Base-by-base conservation (phyloP, 2,113 vertebrate genomes). In the Pungitius pungitius region DNA sequence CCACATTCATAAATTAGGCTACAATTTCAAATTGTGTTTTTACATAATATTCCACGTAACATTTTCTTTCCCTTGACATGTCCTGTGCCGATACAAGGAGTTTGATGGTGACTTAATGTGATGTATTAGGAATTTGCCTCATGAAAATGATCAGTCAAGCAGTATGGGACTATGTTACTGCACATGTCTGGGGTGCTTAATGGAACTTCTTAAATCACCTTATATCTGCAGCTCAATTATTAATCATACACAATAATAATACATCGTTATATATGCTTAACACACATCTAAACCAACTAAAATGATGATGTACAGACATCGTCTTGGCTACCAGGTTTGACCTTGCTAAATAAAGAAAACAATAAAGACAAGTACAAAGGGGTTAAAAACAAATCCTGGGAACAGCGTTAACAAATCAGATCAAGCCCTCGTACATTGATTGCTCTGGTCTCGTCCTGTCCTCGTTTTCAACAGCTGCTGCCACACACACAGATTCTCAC, bases 371-470 rank as follows among this genome's bases (percentile, higher is more conserved):
- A 61, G 24, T 43, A 56, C 59, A 86, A 74, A 69, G 45, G 24
- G 24, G 20, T 18, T 13, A 30, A 57, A 69, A 68, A 66, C 45
- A 73, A 49, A 63, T 6, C 57, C 60, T 14, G 37, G 81, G 58
- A 88, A 82, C 68, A 84, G 76, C 80, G 89, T 80, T 82, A 90
- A 84, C 82, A 86, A 88, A 88, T 91, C 77, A 87, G 88, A 90
- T 90, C 90, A 85, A 84, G 83, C 78, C 87, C 80, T 93, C 92
- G 57, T 89, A 79, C 89, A 92, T 94, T 89, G 93, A 94, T 93
- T 93, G 92, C 92, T 94, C 89, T 91, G 89, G 93, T 93, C 93
- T 94, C 78, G 87, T 90, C 80, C 83, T 88, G 84, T 91, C 82
- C 85, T 86, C 81, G 63, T 90, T 90, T 85, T 86, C 81, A 90